A percentile compares a stretch with the other conserved stretches of the same genome.
phyloP scores from a whole-genome alignment of 2,113 vertebrate species.

The Chitala chitala region DNA sequence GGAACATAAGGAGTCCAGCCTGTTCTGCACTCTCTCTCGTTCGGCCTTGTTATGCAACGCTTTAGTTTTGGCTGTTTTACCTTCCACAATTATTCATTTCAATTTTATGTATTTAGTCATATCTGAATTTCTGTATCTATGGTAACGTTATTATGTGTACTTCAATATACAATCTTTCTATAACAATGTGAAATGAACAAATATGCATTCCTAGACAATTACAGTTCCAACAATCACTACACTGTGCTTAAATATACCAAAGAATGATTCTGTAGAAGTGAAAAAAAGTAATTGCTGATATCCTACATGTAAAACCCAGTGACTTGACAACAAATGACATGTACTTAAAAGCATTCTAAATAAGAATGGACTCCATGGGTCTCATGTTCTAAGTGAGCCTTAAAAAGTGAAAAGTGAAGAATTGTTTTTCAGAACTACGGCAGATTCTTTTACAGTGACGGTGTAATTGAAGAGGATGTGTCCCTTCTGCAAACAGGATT shows the following conservation, averaged over 20 bases:
- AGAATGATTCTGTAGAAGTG: neutral
- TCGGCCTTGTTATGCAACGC: too few relatives aligned
- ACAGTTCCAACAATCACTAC: neutral
- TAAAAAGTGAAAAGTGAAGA: neutral
- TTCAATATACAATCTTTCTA: neutral
- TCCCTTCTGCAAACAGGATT: conserved; percentile 41
- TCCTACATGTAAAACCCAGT: neutral
- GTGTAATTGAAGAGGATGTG: conserved; percentile 32
- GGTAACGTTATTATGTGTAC: neutral
- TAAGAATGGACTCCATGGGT: neutral
- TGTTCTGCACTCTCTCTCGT: too few relatives aligned
- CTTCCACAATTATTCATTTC: too few relatives aligned
- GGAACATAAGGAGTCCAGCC: too few relatives aligned
- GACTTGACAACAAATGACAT: neutral
- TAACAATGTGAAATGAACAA: neutral
- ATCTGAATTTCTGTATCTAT: too few relatives aligned
- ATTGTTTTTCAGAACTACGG: neutral
- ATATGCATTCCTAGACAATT: neutral
- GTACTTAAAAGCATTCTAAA: neutral
- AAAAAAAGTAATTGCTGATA: neutral
- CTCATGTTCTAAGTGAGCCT: too few relatives aligned
- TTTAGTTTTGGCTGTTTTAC: too few relatives aligned
- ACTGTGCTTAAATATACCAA: neutral
- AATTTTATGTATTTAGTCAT: too few relatives aligned
- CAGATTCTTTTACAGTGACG: neutral